Conservation (phyloP, 2,113 vertebrate species). For the Lethenteron camtschaticum region DNA sequence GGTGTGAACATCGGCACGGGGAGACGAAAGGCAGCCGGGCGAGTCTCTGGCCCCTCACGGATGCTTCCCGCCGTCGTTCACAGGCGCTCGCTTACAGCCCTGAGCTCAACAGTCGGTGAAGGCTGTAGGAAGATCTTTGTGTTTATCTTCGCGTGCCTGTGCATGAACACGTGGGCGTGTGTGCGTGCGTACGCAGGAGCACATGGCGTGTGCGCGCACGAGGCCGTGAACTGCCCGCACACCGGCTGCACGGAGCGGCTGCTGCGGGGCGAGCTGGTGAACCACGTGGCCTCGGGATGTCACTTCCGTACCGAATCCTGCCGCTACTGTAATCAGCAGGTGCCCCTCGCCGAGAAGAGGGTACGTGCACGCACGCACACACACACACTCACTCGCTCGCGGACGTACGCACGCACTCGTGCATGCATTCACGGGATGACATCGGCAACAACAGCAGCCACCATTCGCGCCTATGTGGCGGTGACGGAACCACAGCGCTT, state of each 20-base stretch:
- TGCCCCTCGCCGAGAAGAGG: slow-evolving; percentile 1
- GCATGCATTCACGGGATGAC: too few species aligned
- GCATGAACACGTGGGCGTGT: background rate
- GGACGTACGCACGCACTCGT: too few species aligned
- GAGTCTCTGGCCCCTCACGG: too few species aligned
- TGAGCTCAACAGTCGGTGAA: too few species aligned
- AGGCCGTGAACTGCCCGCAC: background rate
- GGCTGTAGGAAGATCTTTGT: background rate
- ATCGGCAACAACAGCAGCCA: too few species aligned
- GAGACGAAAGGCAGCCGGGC: too few species aligned
- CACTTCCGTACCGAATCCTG: background rate
- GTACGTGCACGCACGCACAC: background rate
- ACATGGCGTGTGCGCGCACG: background rate
- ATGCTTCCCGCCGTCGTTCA: too few species aligned
- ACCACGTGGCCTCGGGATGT: background rate
- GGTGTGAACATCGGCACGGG: too few species aligned
- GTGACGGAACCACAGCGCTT: too few species aligned
- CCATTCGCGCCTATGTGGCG: too few species aligned
- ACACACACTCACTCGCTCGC: too few species aligned
- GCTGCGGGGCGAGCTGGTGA: background rate
- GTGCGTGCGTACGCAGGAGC: background rate
- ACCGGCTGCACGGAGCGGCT: background rate
- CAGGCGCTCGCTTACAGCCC: too few species aligned
- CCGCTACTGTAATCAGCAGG: background rate
- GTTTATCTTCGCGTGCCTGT: background rate